Evolutionary conservation across 1,140 invertebrate genomes (phyloP).

Genomic region (Panagrolaimus sp.): DNA sequence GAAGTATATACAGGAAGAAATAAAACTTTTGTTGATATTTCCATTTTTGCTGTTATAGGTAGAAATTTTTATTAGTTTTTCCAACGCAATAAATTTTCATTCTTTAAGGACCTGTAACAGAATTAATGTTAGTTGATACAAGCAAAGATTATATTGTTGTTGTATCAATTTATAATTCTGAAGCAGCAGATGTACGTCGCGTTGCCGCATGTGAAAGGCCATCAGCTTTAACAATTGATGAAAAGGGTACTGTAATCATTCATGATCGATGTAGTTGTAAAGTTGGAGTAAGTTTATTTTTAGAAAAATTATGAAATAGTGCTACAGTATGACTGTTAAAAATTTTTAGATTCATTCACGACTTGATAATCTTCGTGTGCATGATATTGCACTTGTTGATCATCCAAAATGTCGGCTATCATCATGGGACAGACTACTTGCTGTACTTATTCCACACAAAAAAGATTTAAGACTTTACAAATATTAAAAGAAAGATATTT

Average conservation of each 20-base stretch:
- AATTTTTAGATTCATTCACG: background rate
- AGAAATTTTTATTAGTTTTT: background rate
- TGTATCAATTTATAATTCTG: slow-evolving; percentile 8
- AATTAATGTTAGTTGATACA: background rate
- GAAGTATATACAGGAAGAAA: slow-evolving; percentile 8
- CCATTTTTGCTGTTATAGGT: slow-evolving; percentile 10
- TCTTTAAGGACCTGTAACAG: background rate
- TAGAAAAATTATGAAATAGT: too few species aligned
- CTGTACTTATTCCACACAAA: background rate
- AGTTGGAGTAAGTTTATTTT: background rate
- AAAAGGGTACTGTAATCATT: slow-evolving; percentile 4
- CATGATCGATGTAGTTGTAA: background rate
- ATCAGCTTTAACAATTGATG: background rate
- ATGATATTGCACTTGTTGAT: slow-evolving; percentile 7
- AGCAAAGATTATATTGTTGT: slow-evolving; percentile 10
- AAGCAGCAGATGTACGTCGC: background rate
- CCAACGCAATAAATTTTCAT: background rate
- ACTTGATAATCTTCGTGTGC: background rate
- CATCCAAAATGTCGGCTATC: slow-evolving; percentile 3
- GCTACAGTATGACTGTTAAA: too few species aligned
- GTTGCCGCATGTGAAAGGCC: background rate
- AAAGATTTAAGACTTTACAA: slow-evolving; percentile 11
- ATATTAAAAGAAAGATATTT: slow-evolving; percentile 4
- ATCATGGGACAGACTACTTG: background rate
- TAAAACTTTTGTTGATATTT: slow-evolving; percentile 1